Percentiles rank a stretch among this genome's conserved stretches.
Conservation (phyloP, 2,888 invertebrate species). For the Agonopterix alstromeriana region DNA sequence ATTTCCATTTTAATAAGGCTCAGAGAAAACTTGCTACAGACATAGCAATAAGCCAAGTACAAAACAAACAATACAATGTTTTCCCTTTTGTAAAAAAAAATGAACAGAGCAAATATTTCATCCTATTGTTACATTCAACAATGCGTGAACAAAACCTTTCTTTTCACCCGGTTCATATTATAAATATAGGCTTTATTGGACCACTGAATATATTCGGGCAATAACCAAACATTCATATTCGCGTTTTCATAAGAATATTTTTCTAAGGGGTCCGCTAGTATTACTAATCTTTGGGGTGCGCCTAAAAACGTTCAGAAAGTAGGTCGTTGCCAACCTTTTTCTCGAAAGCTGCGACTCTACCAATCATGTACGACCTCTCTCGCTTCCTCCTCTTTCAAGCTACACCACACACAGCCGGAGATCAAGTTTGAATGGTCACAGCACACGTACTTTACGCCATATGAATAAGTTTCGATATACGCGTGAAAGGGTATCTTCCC, state of each 20-base stretch:
- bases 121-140: conserved; percentile 12
- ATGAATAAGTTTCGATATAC: conserved; percentile 55
- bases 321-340: conserved; percentile 51
- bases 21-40: conserved; percentile 1
- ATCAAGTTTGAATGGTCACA: conserved; percentile 25
- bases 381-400: background rate
- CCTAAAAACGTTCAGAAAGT: conserved; percentile 50
- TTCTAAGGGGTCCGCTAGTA: conserved; percentile 37
- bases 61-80: conserved; percentile 3
- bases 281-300: conserved; percentile 46
- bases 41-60: background rate
- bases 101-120: conserved; percentile 11
- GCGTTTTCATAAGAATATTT: conserved; percentile 43
- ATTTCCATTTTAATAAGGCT: conserved; percentile 9
- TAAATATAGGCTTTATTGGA: conserved; percentile 10
- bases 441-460: conserved; percentile 45
- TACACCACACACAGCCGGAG: conserved; percentile 9
- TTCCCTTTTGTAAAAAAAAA: conserved; percentile 5
- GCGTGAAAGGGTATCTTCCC: conserved; percentile 46
- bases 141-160: conserved; percentile 13
- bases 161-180: conserved; percentile 10
- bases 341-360: conserved; percentile 28
- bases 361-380: conserved; percentile 3
- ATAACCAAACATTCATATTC: conserved; percentile 39
- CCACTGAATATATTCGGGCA: conserved; percentile 29